Evolutionary conservation across 2,888 invertebrate genomes (phyloP).

Genomic region (Meghimatium bilineatum): DNA sequence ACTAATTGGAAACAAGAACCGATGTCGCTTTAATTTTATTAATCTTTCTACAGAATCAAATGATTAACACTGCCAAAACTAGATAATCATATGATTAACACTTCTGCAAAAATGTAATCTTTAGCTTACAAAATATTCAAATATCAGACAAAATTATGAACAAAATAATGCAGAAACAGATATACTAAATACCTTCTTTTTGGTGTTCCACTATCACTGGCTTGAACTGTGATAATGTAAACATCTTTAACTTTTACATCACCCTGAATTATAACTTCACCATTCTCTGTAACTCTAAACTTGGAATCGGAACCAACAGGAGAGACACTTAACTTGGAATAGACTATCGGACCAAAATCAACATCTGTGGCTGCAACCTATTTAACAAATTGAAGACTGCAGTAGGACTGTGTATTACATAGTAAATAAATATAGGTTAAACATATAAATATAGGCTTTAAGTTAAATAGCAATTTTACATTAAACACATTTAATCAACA

Average conservation of each 20-base stretch:
- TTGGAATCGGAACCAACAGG: slow-evolving; percentile 13
- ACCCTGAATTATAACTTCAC: slow-evolving; percentile 33
- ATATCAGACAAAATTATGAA: neutral
- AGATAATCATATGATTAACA: no score
- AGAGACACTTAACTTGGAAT: neutral
- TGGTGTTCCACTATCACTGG: slow-evolving; percentile 42
- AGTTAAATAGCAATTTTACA: no score
- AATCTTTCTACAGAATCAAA: no score
- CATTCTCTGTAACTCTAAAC: slow-evolving; percentile 7
- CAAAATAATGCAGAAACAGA: neutral
- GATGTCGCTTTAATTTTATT: no score
- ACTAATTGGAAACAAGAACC: no score
- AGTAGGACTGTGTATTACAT: no score
- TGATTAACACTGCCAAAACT: no score
- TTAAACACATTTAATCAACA: no score
- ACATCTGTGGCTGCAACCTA: slow-evolving; percentile 40
- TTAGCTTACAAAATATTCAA: neutral
- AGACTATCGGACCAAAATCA: slow-evolving; percentile 24
- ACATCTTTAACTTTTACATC: slow-evolving; percentile 32
- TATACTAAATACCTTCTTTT: slow-evolving; percentile 25
- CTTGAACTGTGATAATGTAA: slow-evolving; percentile 24
- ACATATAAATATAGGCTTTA: no score
- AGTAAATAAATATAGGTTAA: no score
- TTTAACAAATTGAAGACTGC: no score
- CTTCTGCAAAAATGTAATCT: no score